Conservation (phyloP, 2,888 invertebrate genomes). For the Lepidocyrtoides sp. region DNA sequence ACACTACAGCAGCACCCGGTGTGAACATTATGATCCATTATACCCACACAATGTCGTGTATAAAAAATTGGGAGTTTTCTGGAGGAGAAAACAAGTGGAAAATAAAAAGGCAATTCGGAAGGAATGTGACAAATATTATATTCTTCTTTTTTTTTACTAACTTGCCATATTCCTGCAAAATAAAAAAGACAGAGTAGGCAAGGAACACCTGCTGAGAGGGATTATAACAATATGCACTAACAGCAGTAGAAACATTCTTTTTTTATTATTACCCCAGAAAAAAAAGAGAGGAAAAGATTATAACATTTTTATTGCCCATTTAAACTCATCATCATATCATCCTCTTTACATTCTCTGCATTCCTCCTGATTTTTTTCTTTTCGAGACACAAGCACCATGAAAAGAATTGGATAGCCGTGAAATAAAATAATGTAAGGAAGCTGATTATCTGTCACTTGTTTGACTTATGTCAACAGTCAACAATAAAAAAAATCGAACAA, state of each 20-base stretch:
- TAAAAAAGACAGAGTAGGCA: neutral
- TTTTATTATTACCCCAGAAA: constrained; percentile 57
- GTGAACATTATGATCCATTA: constrained; percentile 73
- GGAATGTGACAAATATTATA: constrained; percentile 74
- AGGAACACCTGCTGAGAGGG: constrained; percentile 67
- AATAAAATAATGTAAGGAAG: constrained; percentile 12
- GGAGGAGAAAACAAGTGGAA: constrained; percentile 51
- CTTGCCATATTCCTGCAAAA: constrained; percentile 7
- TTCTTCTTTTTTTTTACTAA: neutral
- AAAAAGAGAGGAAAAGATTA: constrained; percentile 40
- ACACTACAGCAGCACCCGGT: constrained; percentile 32
- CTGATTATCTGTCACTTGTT: constrained; percentile 60
- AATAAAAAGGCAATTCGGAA: constrained; percentile 80
- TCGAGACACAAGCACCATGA: neutral
- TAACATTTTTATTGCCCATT: constrained; percentile 73
- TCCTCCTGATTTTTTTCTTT: neutral
- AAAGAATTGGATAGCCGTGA: constrained; percentile 8
- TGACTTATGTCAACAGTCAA: constrained; percentile 66
- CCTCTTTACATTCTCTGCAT: constrained; percentile 3
- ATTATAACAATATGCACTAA: constrained; percentile 25
- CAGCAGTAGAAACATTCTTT: constrained; percentile 32
- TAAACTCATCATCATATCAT: constrained; percentile 17
- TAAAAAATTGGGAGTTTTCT: neutral
- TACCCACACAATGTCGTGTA: neutral
- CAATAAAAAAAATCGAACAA: constrained; percentile 4